These are phyloP conservation scores for Trilocha varians DNA, from an alignment of 2,888 invertebrate species.

Conservation along the genomic window DNA sequence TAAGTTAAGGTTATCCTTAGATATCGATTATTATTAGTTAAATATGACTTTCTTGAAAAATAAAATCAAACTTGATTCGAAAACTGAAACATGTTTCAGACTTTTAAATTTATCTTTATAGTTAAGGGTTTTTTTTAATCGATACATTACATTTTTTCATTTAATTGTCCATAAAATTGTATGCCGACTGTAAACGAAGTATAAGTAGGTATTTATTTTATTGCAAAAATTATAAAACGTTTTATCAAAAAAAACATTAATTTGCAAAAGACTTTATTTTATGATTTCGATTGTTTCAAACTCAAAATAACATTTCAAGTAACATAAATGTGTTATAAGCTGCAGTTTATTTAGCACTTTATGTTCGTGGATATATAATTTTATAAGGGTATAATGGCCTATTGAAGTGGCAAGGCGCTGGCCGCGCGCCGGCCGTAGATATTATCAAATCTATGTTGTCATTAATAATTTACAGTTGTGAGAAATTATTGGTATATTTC, in stretches of 20 bases:
- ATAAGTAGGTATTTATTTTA: not conserved
- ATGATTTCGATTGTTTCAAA: not conserved
- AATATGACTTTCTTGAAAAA: too few species aligned
- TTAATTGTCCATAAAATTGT: too few species aligned
- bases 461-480: conserved; percentile 16
- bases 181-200: too few species aligned
- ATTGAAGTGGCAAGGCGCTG: conserved; percentile 1
- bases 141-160: too few species aligned
- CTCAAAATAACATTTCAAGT: not conserved
- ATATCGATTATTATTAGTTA: too few species aligned
- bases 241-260: too few species aligned
- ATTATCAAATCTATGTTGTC: conserved; percentile 5
- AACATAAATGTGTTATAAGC: not conserved
- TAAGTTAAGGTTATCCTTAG: too few species aligned
- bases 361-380: not conserved
- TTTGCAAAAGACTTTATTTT: not conserved
- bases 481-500: conserved; percentile 27
- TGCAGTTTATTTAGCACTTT: not conserved
- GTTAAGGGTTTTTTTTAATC: too few species aligned
- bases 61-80: too few species aligned
- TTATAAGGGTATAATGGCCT: not conserved
- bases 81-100: too few species aligned
- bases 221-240: too few species aligned
- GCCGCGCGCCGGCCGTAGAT: conserved; percentile 1
- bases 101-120: too few species aligned